Conservation (phyloP, 2,113 vertebrate genomes). For the Circaetus gallicus region DNA sequence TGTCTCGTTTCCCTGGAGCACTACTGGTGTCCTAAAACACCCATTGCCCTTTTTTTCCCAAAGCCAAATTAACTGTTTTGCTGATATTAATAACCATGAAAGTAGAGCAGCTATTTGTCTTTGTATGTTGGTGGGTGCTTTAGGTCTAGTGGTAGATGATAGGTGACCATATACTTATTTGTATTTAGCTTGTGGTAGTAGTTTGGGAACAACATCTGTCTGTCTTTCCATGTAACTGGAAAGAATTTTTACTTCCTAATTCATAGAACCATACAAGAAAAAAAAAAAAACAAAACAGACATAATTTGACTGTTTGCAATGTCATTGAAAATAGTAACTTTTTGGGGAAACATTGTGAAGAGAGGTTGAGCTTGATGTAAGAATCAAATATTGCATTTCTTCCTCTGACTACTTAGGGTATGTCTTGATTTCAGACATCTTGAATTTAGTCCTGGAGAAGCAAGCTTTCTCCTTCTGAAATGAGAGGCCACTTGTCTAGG, state of each 20-base stretch:
- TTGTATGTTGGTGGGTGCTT: not conserved
- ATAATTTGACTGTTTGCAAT: not conserved
- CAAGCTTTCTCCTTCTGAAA: not conserved
- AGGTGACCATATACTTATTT: not conserved
- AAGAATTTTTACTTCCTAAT: not conserved
- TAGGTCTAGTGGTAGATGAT: not conserved
- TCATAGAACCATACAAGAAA: not conserved
- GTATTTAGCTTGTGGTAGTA: not conserved
- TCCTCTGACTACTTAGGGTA: not conserved
- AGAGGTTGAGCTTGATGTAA: not conserved
- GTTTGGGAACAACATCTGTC: not conserved
- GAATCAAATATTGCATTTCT: not conserved
- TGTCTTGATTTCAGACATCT: not conserved
- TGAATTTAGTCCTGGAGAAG: not conserved
- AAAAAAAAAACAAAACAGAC: rapidly evolving
- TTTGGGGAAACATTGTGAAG: not conserved
- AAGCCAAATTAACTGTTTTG: not conserved
- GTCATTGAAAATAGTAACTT: not conserved
- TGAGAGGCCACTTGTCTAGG: not conserved
- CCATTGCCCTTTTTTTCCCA: not conserved
- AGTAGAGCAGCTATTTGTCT: slow-evolving; percentile 9
- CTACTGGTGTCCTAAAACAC: slow-evolving; percentile 15
- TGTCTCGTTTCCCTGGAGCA: slow-evolving; percentile 9
- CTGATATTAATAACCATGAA: slow-evolving; percentile 12
- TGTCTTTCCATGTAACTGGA: not conserved